A percentile compares a stretch with the other conserved stretches of the same genome.
Evolutionary conservation across 2,797 vertebrate species (phyloP).

Genomic region (Pelochelys cantorii): DNA sequence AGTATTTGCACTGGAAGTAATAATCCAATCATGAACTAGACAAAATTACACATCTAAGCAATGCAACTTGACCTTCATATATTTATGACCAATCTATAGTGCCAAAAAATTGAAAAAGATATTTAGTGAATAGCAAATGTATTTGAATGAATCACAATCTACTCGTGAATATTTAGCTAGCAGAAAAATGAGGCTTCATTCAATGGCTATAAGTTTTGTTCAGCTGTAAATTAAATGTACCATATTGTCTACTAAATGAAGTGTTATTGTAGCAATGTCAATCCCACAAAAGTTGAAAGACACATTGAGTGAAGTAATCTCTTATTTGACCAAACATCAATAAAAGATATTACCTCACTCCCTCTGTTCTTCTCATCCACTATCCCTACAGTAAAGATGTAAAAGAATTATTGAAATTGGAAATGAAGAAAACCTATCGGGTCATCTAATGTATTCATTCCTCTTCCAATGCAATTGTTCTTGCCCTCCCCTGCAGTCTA

Average conservation of each 20-base stretch:
- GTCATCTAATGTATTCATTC: fast-evolving
- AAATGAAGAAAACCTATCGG: neutral
- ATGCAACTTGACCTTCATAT: constrained; percentile 37
- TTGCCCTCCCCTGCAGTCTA: neutral
- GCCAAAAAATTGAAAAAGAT: constrained; percentile 15
- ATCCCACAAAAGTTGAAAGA: neutral
- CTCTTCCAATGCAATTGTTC: constrained; percentile 12
- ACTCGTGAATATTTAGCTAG: neutral
- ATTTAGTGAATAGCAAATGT: neutral
- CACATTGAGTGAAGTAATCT: neutral
- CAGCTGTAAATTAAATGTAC: neutral
- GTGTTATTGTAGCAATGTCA: neutral
- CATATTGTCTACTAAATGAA: neutral
- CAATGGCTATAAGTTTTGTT: neutral
- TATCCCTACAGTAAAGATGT: neutral
- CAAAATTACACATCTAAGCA: constrained; percentile 26
- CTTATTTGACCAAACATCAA: neutral
- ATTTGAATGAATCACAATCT: constrained; percentile 5
- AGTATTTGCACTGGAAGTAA: constrained; percentile 48
- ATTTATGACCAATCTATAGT: neutral
- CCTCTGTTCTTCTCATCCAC: neutral
- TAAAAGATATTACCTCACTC: neutral
- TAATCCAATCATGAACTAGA: constrained; percentile 34
- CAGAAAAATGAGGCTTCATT: neutral
- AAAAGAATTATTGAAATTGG: constrained; percentile 9